Percentiles rank a stretch among this genome's conserved stretches.
phyloP scores from a whole-genome alignment of 2,113 vertebrate species.

The Andinoacara biseriatus region DNA sequence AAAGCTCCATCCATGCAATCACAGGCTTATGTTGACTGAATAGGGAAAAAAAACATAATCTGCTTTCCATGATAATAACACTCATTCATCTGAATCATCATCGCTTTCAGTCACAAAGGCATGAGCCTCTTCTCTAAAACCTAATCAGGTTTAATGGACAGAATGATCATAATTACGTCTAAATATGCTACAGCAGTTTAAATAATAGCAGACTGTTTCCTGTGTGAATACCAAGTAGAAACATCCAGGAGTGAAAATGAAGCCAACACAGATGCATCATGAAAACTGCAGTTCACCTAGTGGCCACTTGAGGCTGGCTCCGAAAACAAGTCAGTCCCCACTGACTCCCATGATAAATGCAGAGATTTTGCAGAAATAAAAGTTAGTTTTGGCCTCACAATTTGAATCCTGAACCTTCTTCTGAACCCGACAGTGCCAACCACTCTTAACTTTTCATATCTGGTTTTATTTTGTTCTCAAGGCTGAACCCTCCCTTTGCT shows the following conservation, averaged over 20 bases:
- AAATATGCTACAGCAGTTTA: slow-evolving; percentile 14
- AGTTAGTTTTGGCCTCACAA: no score
- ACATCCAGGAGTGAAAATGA: neutral
- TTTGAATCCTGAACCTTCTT: neutral
- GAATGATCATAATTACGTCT: neutral
- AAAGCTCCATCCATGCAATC: neutral
- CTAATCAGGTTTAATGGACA: slow-evolving; percentile 9
- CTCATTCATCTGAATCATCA: neutral
- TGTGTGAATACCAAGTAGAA: neutral
- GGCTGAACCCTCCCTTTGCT: neutral
- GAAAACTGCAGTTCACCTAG: neutral
- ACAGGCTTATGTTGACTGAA: neutral
- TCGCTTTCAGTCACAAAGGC: neutral
- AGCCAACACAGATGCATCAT: neutral
- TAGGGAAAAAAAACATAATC: neutral
- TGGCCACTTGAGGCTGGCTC: neutral
- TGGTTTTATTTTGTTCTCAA: neutral
- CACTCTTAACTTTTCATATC: neutral
- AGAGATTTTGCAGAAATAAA: neutral
- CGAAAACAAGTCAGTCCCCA: neutral
- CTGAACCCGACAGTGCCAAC: no score
- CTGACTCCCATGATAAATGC: neutral
- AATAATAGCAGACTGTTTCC: neutral
- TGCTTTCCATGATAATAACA: neutral
- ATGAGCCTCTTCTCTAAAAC: neutral